Conservation (phyloP, 2,888 invertebrate genomes). For the Dysmachus trigonus region DNA sequence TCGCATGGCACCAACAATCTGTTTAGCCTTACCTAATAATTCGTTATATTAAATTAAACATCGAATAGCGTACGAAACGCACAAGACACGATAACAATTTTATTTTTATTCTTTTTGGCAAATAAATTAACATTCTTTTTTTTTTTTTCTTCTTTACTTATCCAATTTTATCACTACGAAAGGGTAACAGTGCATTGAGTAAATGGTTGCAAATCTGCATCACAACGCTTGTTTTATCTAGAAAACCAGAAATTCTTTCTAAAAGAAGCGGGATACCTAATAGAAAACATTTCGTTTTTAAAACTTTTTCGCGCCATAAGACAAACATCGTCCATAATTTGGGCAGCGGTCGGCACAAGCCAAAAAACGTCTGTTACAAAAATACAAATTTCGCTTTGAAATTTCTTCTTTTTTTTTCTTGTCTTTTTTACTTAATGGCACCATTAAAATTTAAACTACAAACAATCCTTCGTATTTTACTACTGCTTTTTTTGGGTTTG, state of each 20-base stretch:
- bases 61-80: not conserved
- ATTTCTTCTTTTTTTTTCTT: not conserved
- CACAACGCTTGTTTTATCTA: not conserved
- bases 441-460: slow-evolving; percentile 10
- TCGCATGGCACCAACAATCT: not conserved
- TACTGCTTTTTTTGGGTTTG: not conserved
- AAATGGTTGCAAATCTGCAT: not conserved
- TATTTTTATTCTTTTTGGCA: not conserved
- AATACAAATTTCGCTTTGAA: slow-evolving; percentile 9
- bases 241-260: not conserved
- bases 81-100: not conserved
- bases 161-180: not conserved
- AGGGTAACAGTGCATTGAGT: not conserved
- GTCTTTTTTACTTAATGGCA: slow-evolving; percentile 1
- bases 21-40: not conserved
- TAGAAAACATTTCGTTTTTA: not conserved
- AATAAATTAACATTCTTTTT: not conserved
- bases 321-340: not conserved
- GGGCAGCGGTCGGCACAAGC: not conserved
- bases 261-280: not conserved
- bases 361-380: slow-evolving; percentile 5
- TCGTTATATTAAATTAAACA: not conserved
- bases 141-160: not conserved
- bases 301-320: not conserved
- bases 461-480: not conserved